Conservation (phyloP, 2,113 vertebrate species). For the Ameiurus melas region DNA sequence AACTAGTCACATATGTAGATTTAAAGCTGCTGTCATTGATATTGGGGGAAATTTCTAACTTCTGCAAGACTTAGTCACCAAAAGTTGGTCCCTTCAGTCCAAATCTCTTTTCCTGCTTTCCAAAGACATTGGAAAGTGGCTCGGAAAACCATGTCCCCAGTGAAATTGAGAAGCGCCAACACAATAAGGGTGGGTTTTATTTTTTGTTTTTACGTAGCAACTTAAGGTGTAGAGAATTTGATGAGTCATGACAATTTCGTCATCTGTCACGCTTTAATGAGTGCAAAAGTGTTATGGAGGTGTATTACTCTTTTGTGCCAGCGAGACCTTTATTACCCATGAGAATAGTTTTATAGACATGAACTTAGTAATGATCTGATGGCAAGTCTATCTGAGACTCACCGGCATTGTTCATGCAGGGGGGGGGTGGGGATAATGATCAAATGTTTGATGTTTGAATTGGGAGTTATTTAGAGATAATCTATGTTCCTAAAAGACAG, state of each 20-base stretch:
- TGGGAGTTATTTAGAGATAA: background rate
- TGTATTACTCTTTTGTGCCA: background rate
- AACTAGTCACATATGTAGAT: background rate
- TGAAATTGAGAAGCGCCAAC: background rate
- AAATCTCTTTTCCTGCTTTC: background rate
- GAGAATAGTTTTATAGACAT: background rate
- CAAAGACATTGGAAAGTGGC: background rate
- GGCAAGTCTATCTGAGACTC: background rate
- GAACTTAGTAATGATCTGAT: background rate
- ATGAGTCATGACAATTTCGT: background rate
- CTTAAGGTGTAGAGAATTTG: background rate
- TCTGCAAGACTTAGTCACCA: background rate
- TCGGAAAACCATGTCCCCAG: background rate
- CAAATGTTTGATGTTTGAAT: background rate
- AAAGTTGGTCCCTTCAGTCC: background rate
- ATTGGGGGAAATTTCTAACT: background rate
- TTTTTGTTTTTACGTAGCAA: background rate
- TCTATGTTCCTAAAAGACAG: background rate
- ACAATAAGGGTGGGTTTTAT: background rate
- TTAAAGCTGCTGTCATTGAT: background rate
- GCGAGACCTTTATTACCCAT: background rate
- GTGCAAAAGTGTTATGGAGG: background rate
- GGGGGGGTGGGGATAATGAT: background rate
- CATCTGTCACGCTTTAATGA: background rate
- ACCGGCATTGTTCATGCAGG: background rate